Evolutionary conservation across 2,888 invertebrate genomes (phyloP), one percentile per base, ranked within the genome.

Genomic region (Callimorpha dominula): DNA sequence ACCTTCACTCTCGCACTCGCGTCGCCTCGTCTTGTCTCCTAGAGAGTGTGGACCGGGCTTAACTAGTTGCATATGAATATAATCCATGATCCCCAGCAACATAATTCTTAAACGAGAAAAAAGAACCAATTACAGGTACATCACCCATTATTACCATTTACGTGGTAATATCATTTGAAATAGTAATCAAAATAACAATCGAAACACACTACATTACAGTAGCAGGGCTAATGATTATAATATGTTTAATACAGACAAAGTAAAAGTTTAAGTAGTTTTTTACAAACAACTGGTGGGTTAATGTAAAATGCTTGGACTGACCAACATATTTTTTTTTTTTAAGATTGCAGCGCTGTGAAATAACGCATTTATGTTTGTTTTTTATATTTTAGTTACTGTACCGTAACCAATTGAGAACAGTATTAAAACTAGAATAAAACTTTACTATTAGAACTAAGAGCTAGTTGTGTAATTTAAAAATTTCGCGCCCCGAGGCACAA

Each of bases 251-350:
- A 31, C 31, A 31, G 31, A 31, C 31, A 31, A 2, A 31, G 31
- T 31, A 17, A 9, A 52, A 52, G 17, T 14, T n/a, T n/a, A 52
- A 9, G n/a, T 17, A 7, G 11, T 20, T 57, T 50, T 8, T 40
- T 63, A 66, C 67, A 70, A 63, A 17, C 4, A 67, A 46, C 20
- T 49, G 46, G 62, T 40, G 40, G 17, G 46, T n/a, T 42, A 65
- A 54, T 54, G 62, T 17, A 43, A 62, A 73, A 50, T 46, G 63
- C 15, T 49, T 60, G 42, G 20, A 62, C 49, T 62, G 71, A 70
- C 71, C 65, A 71, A 71, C 57, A 52, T 71, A 31, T 31, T 31
- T 74, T 71, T 31, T 31, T 74, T 71, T 68, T 74, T 66, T 17
- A 70, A 62, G 43, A 65, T 64, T n/a, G 49, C 50, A 70, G 64